A percentile compares a stretch with the other conserved stretches of the same genome.
These are phyloP conservation scores for Panthera uncia DNA, from an alignment of 2,113 vertebrate species.

Conservation along the genomic window DNA sequence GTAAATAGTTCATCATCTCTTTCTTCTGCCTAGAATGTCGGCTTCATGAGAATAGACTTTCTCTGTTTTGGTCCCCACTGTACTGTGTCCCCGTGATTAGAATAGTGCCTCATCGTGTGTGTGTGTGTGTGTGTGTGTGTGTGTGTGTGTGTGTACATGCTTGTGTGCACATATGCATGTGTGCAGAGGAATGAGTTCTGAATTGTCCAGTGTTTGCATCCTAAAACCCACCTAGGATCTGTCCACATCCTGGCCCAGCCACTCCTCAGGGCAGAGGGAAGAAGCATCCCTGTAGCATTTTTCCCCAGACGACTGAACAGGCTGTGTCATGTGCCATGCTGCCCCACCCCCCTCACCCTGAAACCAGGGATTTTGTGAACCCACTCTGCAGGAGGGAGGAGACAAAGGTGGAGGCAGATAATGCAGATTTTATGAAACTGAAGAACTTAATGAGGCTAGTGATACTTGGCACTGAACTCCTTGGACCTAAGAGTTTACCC, in stretches of 20 bases:
- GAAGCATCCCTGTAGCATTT: neutral
- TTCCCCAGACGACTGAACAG: neutral
- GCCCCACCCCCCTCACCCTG: neutral
- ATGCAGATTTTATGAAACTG: neutral
- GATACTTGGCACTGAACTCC: conserved; percentile 66
- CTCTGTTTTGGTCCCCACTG: neutral
- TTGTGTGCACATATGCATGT: too few relatives aligned
- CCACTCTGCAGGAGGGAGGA: neutral
- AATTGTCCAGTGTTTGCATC: neutral
- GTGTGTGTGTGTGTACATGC: too few relatives aligned
- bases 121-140: rapidly evolving
- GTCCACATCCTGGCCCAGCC: neutral
- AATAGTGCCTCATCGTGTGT: neutral
- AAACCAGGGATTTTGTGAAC: conserved; percentile 41
- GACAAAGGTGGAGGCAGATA: conserved; percentile 51
- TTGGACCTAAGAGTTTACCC: neutral
- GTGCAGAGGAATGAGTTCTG: neutral
- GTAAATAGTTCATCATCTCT: neutral
- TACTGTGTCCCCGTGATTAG: neutral
- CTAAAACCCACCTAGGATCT: neutral
- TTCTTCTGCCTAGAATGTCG: neutral
- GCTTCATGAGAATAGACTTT: neutral
- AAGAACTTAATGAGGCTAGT: conserved; percentile 62
- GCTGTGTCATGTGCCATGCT: neutral
- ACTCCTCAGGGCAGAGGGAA: neutral